Percentiles rank a stretch among this genome's conserved stretches.
Conservation (phyloP, 2,113 vertebrate species). For the Vulpes ferrilata region DNA sequence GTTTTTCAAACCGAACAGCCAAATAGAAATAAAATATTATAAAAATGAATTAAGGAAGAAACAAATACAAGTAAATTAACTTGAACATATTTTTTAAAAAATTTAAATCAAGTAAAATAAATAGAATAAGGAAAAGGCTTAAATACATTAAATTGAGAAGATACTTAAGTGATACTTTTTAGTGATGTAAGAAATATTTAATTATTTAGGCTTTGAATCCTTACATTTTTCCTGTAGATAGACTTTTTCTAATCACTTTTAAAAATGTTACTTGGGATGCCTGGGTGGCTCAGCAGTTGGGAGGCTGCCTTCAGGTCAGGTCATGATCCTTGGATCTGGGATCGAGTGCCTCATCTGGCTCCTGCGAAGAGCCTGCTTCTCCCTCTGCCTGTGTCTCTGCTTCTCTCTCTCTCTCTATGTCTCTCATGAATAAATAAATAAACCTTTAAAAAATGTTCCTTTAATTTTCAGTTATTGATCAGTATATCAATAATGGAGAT, state of each 20-base stretch:
- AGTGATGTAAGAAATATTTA: neutral
- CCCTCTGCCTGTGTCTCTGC: no score
- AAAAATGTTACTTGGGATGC: neutral
- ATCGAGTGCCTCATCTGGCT: no score
- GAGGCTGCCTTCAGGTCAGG: no score
- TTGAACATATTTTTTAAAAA: neutral
- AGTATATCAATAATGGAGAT: neutral
- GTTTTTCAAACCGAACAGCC: neutral
- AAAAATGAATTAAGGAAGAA: neutral
- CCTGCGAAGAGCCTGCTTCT: no score
- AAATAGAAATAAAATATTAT: slow-evolving; percentile 2
- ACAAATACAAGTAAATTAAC: neutral
- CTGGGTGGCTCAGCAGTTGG: no score
- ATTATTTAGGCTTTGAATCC: neutral
- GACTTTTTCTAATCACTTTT: neutral
- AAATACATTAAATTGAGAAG: neutral
- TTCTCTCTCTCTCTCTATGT: no score
- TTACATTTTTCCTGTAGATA: neutral
- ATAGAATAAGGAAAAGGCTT: neutral
- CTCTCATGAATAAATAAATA: no score
- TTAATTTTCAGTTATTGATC: neutral
- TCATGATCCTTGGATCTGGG: no score
- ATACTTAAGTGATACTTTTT: neutral
- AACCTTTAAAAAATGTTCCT: neutral
- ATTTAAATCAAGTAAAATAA: neutral